Evolutionary conservation across 2,113 vertebrate species (phyloP), one percentile per base, ranked within the genome.

Genomic region (Pholis gunnellus): DNA sequence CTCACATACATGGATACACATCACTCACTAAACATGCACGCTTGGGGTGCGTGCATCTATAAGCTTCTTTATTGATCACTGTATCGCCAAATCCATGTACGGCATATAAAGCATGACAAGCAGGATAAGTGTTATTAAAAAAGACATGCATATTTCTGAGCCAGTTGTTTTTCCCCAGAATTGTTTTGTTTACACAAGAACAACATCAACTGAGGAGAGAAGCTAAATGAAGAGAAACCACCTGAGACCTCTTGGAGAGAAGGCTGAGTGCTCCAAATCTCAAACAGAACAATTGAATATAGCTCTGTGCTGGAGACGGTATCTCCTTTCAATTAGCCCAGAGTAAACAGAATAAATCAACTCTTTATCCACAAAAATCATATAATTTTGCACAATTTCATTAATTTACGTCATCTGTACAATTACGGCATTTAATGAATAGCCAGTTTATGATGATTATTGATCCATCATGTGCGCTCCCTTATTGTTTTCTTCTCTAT

Each of bases 131-230:
- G 68, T 66, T 82, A 81, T 86, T 64, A 80, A 78, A 81, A 18
- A 75, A 82, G 50, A 77, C 36, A 48, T 67, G 67, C 60, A 79
- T 83, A 80, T 89, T 65, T 70, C 60, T 65, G n/a, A 40, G 50
- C 54, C 69, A 77, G 57, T 69, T 80, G 72, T 75, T 85, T 79
- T 8, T 18, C 64, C 11, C 20, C 20, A 56, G 31, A 77, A 79
- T 79, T 84, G 86, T 84, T 91, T 92, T 87, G 89, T 89, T 92
- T 91, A 86, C 72, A 78, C 27, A 83, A 83, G 80, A 81, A 86
- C 11, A 6, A 88, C 77, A 89, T 68, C 72, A 84, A 76, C 75
- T 68, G 70, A 88, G 78, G 78, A 77, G 79, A 86, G 79, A 78
- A 69, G 74, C 85, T 82, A 83, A 88, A 91, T 63, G 79, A 89